These are phyloP conservation scores for Sterna hirundo DNA, from an alignment of 2,113 vertebrate species.

Conservation along the genomic window DNA sequence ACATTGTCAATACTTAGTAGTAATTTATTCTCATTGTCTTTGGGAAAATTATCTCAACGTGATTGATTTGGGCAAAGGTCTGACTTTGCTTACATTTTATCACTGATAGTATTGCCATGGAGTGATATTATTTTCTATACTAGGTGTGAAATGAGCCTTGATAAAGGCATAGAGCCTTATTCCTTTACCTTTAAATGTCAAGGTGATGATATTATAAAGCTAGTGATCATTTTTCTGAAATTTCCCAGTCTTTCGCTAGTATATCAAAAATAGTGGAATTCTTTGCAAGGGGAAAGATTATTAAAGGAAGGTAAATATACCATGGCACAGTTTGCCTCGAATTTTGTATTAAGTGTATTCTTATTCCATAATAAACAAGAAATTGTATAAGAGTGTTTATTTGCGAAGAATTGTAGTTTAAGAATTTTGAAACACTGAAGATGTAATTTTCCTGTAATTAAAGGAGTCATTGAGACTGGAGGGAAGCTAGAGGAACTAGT, in stretches of 20 bases:
- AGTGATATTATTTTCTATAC: neutral
- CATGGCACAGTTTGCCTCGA: neutral
- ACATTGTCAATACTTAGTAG: neutral
- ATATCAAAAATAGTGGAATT: neutral
- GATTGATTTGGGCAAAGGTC: neutral
- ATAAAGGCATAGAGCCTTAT: neutral
- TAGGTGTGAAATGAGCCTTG: neutral
- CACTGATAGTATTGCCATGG: neutral
- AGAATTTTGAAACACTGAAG: neutral
- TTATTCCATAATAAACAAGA: neutral
- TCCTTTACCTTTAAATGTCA: neutral
- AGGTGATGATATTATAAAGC: neutral
- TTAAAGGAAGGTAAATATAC: neutral
- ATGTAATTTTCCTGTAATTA: neutral
- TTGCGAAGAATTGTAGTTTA: neutral
- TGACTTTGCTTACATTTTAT: neutral
- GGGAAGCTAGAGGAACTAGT: neutral
- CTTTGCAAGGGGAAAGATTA: neutral
- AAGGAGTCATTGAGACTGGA: neutral
- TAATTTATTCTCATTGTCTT: neutral
- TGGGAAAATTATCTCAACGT: fast-evolving
- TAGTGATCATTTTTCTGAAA: neutral
- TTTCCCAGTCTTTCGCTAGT: neutral
- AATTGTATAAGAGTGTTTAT: neutral
- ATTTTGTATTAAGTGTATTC: neutral